Percentiles rank a stretch among this genome's conserved stretches.
phyloP scores from a whole-genome alignment of 2,113 vertebrate genomes.

The Cyprinus carpio region DNA sequence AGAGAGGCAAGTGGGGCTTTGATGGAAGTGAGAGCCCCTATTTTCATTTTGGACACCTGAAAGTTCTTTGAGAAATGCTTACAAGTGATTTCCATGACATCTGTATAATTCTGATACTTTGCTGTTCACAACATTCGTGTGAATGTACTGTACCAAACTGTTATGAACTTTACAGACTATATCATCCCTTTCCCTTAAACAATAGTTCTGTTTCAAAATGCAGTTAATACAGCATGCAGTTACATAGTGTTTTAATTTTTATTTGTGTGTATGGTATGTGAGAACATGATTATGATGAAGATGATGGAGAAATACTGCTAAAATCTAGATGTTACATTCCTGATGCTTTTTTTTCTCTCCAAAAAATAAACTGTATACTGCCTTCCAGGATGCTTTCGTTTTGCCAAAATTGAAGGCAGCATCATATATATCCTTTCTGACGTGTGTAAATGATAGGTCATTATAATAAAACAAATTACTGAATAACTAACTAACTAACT shows the following conservation, averaged over 20 bases:
- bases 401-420: background rate
- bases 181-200: background rate
- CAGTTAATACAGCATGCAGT: background rate
- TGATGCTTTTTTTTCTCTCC: background rate
- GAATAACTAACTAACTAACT: too few relatives aligned
- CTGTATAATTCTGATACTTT: background rate
- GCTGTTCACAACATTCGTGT: background rate
- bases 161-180: background rate
- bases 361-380: background rate
- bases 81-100: background rate
- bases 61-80: background rate
- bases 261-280: background rate
- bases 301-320: background rate
- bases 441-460: too few relatives aligned
- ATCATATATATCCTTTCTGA: background rate
- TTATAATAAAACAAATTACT: too few relatives aligned
- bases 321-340: background rate
- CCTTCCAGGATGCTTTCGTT: background rate
- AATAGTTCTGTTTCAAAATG: background rate
- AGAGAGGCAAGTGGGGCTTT: constrained; percentile 1
- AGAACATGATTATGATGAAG: background rate
- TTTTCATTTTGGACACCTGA: background rate
- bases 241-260: background rate
- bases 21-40: background rate
- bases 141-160: background rate